Conservation (phyloP, 2,797 vertebrate genomes). For the Gadopsis marmoratus region DNA sequence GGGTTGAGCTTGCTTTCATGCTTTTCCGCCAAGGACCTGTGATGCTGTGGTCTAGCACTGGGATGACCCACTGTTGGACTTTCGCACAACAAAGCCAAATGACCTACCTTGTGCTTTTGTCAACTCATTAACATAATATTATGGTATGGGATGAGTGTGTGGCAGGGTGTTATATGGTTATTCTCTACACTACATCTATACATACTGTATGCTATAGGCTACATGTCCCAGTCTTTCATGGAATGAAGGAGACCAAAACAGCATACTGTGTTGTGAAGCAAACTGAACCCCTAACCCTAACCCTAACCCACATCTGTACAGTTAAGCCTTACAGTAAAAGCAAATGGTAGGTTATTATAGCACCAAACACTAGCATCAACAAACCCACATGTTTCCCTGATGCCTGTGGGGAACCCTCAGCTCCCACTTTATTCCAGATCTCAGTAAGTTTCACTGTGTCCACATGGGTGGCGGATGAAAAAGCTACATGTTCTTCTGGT, state of each 20-base stretch:
- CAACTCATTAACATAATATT: not conserved
- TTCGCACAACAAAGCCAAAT: not conserved
- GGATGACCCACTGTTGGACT: not conserved
- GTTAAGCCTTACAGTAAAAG: not conserved
- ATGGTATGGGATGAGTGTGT: not conserved
- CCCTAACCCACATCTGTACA: not conserved
- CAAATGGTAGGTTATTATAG: not conserved
- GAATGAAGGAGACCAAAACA: not conserved
- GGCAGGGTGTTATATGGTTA: not conserved
- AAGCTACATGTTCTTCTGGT: constrained; percentile 14
- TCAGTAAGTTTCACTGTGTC: constrained; percentile 17
- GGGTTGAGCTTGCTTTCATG: not conserved
- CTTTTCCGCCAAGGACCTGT: too few species aligned
- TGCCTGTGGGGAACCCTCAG: constrained; percentile 16
- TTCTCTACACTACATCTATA: not conserved
- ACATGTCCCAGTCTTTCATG: not conserved
- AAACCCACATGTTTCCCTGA: constrained; percentile 3
- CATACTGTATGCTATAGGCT: too few species aligned
- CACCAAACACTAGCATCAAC: constrained; percentile 1
- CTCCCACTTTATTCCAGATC: not conserved
- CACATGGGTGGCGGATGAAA: constrained; percentile 18
- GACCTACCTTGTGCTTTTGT: too few species aligned
- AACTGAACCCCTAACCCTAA: not conserved
- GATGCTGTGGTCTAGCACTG: not conserved
- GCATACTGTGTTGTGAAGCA: too few species aligned